Evolutionary conservation across 2,113 vertebrate species (phyloP).

Genomic region (Nestor notabilis): DNA sequence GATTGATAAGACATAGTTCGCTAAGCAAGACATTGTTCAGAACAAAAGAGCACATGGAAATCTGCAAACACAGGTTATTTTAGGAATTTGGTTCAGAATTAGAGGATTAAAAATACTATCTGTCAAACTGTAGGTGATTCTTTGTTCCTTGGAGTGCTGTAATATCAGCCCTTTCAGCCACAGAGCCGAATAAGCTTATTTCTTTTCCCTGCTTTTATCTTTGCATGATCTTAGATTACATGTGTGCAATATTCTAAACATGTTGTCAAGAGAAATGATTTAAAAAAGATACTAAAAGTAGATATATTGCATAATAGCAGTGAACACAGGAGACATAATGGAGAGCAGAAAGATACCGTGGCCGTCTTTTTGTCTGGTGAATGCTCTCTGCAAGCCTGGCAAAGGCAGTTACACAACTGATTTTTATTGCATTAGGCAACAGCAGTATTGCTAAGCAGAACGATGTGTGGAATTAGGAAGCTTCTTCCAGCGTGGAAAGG

Average conservation of each 20-base stretch:
- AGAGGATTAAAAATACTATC: slow-evolving; percentile 54
- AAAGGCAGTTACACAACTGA: slow-evolving; percentile 66
- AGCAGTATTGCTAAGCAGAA: slow-evolving; percentile 56
- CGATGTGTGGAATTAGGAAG: slow-evolving; percentile 2
- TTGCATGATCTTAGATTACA: not conserved
- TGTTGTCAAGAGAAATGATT: not conserved
- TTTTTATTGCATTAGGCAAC: slow-evolving; percentile 63
- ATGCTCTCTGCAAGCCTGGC: slow-evolving; percentile 15
- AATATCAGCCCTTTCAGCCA: slow-evolving; percentile 15
- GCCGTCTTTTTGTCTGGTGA: not conserved
- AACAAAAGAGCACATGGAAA: slow-evolving; percentile 44
- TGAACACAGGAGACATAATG: not conserved
- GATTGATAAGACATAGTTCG: slow-evolving; percentile 55
- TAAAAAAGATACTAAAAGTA: not conserved
- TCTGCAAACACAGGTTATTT: slow-evolving; percentile 64
- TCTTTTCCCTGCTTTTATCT: not conserved
- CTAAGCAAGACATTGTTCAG: slow-evolving; percentile 58
- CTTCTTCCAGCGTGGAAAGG: not conserved
- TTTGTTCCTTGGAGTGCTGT: slow-evolving; percentile 30
- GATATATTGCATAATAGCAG: not conserved
- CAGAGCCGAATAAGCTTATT: not conserved
- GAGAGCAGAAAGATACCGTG: slow-evolving; percentile 16
- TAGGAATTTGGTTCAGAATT: slow-evolving; percentile 32
- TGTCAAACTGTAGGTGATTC: slow-evolving; percentile 32
- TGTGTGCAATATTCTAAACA: not conserved